Base-by-base conservation (phyloP, 2,113 vertebrate species). In the Phylloscopus whistleri region DNA sequence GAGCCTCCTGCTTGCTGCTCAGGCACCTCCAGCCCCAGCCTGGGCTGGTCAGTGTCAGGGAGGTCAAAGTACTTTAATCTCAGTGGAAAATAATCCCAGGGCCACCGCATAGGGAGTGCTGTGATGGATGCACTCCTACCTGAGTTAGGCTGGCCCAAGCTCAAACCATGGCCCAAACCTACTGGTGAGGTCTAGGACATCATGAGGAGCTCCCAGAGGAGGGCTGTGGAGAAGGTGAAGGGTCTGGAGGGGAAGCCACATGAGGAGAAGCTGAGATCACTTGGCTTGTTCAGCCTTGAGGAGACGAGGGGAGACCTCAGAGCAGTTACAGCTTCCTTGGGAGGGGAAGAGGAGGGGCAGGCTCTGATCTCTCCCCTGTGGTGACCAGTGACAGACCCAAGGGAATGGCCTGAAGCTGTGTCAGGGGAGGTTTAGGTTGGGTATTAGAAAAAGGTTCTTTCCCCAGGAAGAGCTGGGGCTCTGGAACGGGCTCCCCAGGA, bases 51-150 rank as follows among this genome's bases (percentile, higher is more conserved):
- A 14, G 22, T 0, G 20, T 23, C 24, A 51, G 41, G 16, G 15
- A 93, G 69, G 70, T 49, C 70, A 79, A 53, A 69, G 30, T 3
- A 2, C 15, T 75, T 68, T 27, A 21, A 21, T 76, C 28, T 0
- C 0, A 17, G 6, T 19, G 15, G 66, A 31, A 41, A 91, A 37
- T 19, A 49, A 49, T 14, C 75, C 37, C 49, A 13, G 1, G 48
- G 39, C 20, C 43, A 18, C 18, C 26, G 1, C 2, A 30, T 0
- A 3, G 28, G 13, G 7, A 66, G 46, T 39, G 13, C 43, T 33
- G 13, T 12, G 46, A 33, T 39, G 63, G 33, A 63, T 24, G 52
- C 13, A 24, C 19, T 59, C 26, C 23, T 19, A 1, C 43, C 23
- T 4, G 55, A 23, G 28, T 33, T 39, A 51, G 46, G 39, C 39